These are phyloP conservation scores for Lasius platythorax DNA, from an alignment of 2,888 invertebrate genomes.

Conservation along the genomic window DNA sequence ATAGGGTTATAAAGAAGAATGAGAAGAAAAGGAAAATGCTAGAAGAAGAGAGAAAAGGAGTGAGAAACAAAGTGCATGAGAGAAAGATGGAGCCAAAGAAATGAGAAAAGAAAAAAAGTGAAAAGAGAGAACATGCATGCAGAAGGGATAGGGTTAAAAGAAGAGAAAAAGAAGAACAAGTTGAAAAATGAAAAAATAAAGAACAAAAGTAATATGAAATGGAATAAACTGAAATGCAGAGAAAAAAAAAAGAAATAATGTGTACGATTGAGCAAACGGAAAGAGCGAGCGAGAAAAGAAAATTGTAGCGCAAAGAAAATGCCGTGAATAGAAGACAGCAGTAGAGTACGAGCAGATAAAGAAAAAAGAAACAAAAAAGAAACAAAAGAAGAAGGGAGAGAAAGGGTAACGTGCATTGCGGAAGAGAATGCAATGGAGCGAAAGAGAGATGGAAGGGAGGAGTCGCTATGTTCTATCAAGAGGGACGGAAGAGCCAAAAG, in stretches of 20 bases:
- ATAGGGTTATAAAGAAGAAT: neutral
- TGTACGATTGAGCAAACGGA: conserved; percentile 3
- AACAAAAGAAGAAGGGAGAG: neutral
- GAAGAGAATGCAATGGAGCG: conserved; percentile 30
- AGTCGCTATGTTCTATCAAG: conserved; percentile 12
- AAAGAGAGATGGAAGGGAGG: conserved; percentile 18
- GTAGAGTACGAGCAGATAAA: neutral
- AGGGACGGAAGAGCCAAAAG: conserved; percentile 13
- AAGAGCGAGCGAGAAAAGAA: conserved; percentile 18
- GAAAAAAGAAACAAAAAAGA: neutral
- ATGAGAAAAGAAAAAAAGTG: neutral
- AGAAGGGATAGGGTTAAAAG: neutral
- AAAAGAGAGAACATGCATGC: neutral
- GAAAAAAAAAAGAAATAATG: conserved; percentile 22
- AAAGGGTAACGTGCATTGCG: conserved; percentile 25
- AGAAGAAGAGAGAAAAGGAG: neutral
- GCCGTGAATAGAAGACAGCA: conserved; percentile 14
- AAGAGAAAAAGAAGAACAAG: neutral
- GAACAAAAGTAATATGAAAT: neutral
- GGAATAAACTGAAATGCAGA: conserved; percentile 6
- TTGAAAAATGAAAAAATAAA: neutral
- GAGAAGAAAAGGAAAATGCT: neutral
- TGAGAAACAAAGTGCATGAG: neutral
- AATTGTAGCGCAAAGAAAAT: conserved; percentile 24
- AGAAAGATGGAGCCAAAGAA: neutral